Percentiles rank a stretch among this genome's conserved stretches.
Evolutionary conservation across 2,113 vertebrate genomes (phyloP).

Genomic region (Promerops cafer): DNA sequence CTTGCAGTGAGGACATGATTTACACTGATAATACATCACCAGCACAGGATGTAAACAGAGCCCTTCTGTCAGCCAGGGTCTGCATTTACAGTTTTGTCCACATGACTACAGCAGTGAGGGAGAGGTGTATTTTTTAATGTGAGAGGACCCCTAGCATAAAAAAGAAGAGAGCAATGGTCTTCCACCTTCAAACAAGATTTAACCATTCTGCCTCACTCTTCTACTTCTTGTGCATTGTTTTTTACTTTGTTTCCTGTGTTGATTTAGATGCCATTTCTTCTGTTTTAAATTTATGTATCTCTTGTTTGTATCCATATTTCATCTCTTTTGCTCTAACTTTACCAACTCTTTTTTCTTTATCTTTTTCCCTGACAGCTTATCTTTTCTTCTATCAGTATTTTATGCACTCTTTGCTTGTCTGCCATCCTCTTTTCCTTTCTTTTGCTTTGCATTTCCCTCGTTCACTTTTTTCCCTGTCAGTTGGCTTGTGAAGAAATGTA

Average conservation of each 20-base stretch:
- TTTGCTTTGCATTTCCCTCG: background rate
- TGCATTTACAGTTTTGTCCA: background rate
- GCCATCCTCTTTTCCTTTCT: background rate
- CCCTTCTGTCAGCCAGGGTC: background rate
- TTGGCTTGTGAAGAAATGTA: background rate
- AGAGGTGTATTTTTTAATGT: background rate
- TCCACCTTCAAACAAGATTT: background rate
- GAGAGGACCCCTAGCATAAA: background rate
- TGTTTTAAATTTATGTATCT: background rate
- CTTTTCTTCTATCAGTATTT: background rate
- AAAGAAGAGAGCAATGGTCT: background rate
- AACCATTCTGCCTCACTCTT: background rate
- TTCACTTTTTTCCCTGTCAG: background rate
- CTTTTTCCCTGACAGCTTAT: background rate
- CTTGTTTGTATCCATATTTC: background rate
- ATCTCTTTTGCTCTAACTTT: background rate
- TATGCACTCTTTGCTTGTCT: background rate
- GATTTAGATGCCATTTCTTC: background rate
- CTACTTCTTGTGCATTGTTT: background rate
- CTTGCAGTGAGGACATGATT: background rate
- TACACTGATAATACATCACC: rapidly evolving
- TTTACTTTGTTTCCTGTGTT: background rate
- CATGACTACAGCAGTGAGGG: background rate
- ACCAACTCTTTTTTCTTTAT: background rate
- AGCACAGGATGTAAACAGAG: background rate